These are phyloP conservation scores for Indicator maculatus DNA, from an alignment of 2,113 vertebrate genomes.

Conservation along the genomic window DNA sequence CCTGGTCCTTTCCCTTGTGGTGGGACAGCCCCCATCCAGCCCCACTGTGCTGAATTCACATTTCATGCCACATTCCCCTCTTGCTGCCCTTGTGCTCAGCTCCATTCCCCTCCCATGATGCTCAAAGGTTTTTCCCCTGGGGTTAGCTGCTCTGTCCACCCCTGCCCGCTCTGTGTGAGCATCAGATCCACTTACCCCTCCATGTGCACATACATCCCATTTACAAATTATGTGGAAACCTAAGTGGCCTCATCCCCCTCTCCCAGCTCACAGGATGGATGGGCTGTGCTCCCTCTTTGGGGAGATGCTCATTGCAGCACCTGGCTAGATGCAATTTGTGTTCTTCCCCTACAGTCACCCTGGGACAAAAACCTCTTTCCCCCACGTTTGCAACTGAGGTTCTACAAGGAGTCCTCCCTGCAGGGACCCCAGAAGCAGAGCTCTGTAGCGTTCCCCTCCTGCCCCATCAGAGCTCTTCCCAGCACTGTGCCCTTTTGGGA, in stretches of 20 bases:
- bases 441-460: rapidly evolving
- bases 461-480: background rate
- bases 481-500: background rate
- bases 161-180: rapidly evolving
- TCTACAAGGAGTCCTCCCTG: background rate
- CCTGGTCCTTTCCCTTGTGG: background rate
- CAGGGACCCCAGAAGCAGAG: rapidly evolving
- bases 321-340: background rate
- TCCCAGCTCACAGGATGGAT: background rate
- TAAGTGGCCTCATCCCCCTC: rapidly evolving
- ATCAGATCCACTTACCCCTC: background rate
- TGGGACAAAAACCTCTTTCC: background rate
- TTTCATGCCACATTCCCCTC: background rate
- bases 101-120: rapidly evolving
- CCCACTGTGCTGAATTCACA: too few relatives aligned
- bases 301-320: background rate
- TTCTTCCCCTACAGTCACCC: background rate
- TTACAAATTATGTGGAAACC: background rate
- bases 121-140: rapidly evolving
- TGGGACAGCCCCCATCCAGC: background rate
- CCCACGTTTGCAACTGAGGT: background rate
- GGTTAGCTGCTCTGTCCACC: too few relatives aligned
- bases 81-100: rapidly evolving
- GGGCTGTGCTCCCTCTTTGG: rapidly evolving
- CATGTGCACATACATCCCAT: rapidly evolving